Base-by-base conservation (phyloP, 2,797 vertebrate genomes). In the Enteromius treurensis region DNA sequence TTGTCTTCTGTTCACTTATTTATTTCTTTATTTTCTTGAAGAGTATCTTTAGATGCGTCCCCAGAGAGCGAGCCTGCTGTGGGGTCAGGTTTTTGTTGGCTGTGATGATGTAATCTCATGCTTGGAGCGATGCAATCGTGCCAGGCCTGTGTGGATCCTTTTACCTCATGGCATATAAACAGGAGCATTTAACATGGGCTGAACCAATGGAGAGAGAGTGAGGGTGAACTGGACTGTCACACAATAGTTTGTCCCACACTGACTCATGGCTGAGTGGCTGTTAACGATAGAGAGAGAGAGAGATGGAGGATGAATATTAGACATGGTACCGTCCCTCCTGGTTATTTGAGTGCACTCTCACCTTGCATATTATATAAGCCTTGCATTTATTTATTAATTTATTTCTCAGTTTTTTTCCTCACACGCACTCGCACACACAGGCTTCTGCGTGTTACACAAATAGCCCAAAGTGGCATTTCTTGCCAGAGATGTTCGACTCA, bases 291-390 rank as follows among this genome's bases (percentile, higher is more conserved):
- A 78, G 45, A 51, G 11, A 34, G 5, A 77, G 55, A 55, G 29
- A 62, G 13, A 62, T 29, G 53, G 65, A 37, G 26, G 19, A 49
- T 62, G 37, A 65, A 49, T 77, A 17, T 78, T 60, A 58, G 65
- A 83, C 42, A n/a, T 83, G 49, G 49, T 74, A 55, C 23, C 14
- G 17, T 77, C 68, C 73, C 65, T 84, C 51, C 47, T 45, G 73
- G 78, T 74, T 77, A 77, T 84, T 77, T 81, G 78, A 87, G 60
- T 67, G 71, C 84, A 77, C 58, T 78, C 79, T 85, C 75, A 84
- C 69, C 82, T 84, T 78, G 79, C 76, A 70, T 87, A 82, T 88
- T 87, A 85, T 82, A 70, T 84, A 87, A 86, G 77, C 26, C 45
- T 49, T 47, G 69, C n/a, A 60, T 78, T 65, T 81, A 77, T 81